Conservation (phyloP, 1,140 invertebrate genomes). For the Epicauta chinensis region DNA sequence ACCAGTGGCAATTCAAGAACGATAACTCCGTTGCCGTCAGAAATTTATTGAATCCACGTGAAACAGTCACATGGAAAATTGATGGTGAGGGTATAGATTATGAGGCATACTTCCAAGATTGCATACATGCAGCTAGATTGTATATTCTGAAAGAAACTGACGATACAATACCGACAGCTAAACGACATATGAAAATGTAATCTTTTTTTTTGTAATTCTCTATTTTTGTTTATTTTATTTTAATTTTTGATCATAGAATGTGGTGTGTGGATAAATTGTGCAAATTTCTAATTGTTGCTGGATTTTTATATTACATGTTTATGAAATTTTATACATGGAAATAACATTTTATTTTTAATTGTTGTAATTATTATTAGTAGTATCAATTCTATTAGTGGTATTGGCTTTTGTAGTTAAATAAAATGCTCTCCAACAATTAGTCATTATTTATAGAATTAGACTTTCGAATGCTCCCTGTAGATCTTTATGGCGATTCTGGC, state of each 20-base stretch:
- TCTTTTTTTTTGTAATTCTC: neutral
- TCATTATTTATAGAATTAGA: too few species aligned
- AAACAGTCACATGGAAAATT: slow-evolving; percentile 59
- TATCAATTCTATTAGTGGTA: too few species aligned
- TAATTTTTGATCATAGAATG: slow-evolving; percentile 34
- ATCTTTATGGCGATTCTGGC: too few species aligned
- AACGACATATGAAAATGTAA: slow-evolving; percentile 71
- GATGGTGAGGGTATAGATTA: slow-evolving; percentile 67
- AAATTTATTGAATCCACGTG: slow-evolving; percentile 54
- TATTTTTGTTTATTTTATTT: neutral
- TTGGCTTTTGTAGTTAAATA: too few species aligned
- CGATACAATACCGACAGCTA: slow-evolving; percentile 72
- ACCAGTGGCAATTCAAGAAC: slow-evolving; percentile 76
- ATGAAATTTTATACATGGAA: slow-evolving; percentile 4
- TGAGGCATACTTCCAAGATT: slow-evolving; percentile 65
- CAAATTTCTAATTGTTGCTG: slow-evolving; percentile 26
- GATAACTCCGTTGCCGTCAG: slow-evolving; percentile 50
- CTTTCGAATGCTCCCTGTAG: too few species aligned
- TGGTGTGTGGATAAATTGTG: slow-evolving; percentile 32
- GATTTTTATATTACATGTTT: slow-evolving; percentile 24
- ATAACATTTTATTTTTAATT: too few species aligned
- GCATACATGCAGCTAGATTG: slow-evolving; percentile 63
- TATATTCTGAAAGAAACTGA: slow-evolving; percentile 77
- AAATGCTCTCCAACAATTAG: too few species aligned
- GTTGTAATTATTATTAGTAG: too few species aligned